Evolutionary conservation across 2,113 vertebrate species (phyloP), one percentile per base, ranked within the genome.

Genomic region (Carlito syrichta): DNA sequence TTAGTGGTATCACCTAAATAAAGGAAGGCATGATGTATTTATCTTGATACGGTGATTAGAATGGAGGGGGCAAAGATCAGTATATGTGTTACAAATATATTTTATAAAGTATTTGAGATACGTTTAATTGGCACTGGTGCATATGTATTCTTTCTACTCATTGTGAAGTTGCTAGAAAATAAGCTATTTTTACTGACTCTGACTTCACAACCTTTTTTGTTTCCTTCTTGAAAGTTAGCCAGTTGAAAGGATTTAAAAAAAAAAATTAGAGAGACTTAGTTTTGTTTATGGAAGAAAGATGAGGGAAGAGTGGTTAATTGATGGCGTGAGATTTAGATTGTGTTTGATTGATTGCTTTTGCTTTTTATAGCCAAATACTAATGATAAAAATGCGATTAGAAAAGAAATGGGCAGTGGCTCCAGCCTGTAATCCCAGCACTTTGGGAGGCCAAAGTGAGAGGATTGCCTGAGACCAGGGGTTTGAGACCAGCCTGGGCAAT

Each of bases 371-470:
- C 63, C 54, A 54, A 85, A 54, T 78, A 62, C 32, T 25, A 78
- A 0, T 88, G 87, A 73, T 91, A 52, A 79, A 38, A 48, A 91
- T 83, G 69, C 74, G 32, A 91, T 77, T 54, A 54, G n/a, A 50
- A 88, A 89, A 93, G 43, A 92, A 87, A 68, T 71, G 32, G 8
- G n/a, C n/a, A n/a, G n/a, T n/a, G n/a, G n/a, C n/a, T n/a, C n/a
- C n/a, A n/a, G n/a, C n/a, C n/a, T n/a, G n/a, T n/a, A n/a, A n/a
- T n/a, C n/a, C n/a, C n/a, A n/a, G n/a, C n/a, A n/a, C n/a, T n/a
- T n/a, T n/a, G n/a, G n/a, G n/a, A n/a, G n/a, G n/a, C n/a, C n/a
- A n/a, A n/a, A n/a, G n/a, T n/a, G n/a, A n/a, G n/a, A n/a, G n/a
- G n/a, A n/a, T n/a, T n/a, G n/a, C n/a, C n/a, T n/a, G n/a, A n/a